phyloP scores from a whole-genome alignment of 2,797 vertebrate species.

The Epinephelus malabaricus region DNA sequence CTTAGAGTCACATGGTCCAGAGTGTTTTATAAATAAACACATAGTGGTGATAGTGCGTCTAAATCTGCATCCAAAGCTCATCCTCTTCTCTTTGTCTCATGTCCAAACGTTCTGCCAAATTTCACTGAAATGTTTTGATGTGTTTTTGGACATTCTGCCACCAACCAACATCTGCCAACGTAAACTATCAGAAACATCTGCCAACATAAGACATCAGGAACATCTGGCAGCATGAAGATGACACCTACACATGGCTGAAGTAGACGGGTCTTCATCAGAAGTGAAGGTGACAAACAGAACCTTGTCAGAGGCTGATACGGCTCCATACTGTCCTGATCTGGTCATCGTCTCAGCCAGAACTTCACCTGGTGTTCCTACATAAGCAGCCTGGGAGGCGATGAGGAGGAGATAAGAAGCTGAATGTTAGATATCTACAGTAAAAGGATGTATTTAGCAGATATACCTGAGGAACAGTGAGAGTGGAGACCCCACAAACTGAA shows the following conservation, averaged over 20 bases:
- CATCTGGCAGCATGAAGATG: slow-evolving; percentile 7
- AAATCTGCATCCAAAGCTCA: background rate
- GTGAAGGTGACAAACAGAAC: slow-evolving; percentile 84
- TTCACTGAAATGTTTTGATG: background rate
- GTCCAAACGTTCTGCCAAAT: background rate
- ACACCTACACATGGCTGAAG: slow-evolving; percentile 91
- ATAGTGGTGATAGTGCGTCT: background rate
- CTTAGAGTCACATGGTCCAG: background rate
- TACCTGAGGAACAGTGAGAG: background rate
- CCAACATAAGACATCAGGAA: background rate
- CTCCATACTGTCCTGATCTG: slow-evolving; percentile 10
- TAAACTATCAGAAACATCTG: too few relatives aligned
- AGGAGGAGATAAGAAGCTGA: background rate
- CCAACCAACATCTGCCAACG: background rate
- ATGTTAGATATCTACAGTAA: background rate
- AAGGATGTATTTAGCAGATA: slow-evolving; percentile 12
- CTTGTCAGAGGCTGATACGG: slow-evolving; percentile 62
- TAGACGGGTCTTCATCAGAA: slow-evolving; percentile 64
- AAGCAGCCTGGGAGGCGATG: slow-evolving; percentile 68
- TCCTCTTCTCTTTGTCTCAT: background rate
- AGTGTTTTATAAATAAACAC: background rate
- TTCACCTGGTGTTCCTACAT: slow-evolving; percentile 70
- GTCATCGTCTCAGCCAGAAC: slow-evolving; percentile 71
- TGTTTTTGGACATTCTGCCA: background rate
- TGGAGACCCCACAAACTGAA: background rate